Base-by-base conservation (phyloP, 2,888 invertebrate genomes). In the Zaprionus lineosus region DNA sequence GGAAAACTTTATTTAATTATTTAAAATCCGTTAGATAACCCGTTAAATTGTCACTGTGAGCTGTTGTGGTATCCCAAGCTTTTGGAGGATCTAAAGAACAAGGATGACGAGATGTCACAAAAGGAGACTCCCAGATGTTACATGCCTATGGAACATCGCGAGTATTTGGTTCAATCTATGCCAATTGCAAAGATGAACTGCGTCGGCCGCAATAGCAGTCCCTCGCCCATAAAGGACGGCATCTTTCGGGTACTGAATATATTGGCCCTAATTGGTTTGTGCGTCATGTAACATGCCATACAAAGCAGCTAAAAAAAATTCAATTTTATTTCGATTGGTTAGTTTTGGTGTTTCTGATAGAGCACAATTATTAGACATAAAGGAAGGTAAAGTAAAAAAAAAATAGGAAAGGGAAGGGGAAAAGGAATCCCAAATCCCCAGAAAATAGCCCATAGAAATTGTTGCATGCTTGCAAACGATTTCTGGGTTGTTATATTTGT, bases 51-150 rank as follows among this genome's bases (percentile, higher is more conserved):
- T 88, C 95, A 96, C 84, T 97, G 97, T 88, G 95, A 96, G 81
- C 91, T 97, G 73, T 93, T 94, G 43, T 97, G 97, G 97, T 96
- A 97, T 90, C 93, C 95, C 57, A 93, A 93, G 47, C 95, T 97
- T 94, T 89, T 96, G 78, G 92, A 93, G 61, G 94, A 94, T 58
- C 91, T 95, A 15, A 93, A 94, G 46, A 95, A 95, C 89, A 94
- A 95, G 64, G 96, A 96, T 85, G 96, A 96, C 89, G 96, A 96
- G 88, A 94, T 95, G 93, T 95, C 95, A 93, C 95, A 95, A 85
- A 96, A 96, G 91, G 96, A 96, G 87, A 92, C 95, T 51, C 95
- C 95, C 2, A 92, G 95, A 37, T 96, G 96, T 90, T 94, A 93
- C 64, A 95, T 96, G 95, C 91, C 91, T 33, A 91, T 92, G 75